Base-by-base conservation (phyloP, 2,113 vertebrate genomes). In the Eubucco bourcierii region DNA sequence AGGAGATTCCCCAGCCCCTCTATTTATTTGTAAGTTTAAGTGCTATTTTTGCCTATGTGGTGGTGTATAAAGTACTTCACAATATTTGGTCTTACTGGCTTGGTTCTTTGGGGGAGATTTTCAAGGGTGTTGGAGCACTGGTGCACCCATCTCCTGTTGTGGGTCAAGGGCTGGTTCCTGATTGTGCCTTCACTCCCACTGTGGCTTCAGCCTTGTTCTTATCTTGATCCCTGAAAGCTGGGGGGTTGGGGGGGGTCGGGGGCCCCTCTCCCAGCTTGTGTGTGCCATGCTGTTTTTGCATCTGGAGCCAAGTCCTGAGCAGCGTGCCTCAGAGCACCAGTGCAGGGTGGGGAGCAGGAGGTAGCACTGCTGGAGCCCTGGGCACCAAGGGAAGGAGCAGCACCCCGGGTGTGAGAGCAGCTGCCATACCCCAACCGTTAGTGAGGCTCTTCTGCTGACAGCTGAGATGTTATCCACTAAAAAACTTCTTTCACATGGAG, bases 11-110 rank as follows among this genome's bases (percentile, higher is more conserved):
- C 84, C 33, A 14, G 67, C 59, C 90, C 88, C 79, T 85, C 52
- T 92, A 89, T 95, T 96, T 96, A 96, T 96, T 95, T 95, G 93
- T 94, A 96, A 77, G 89, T 92, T 94, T 87, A 95, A 94, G 67
- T 93, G 91, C 87, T 95, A 64, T 90, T 94, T 92, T 94, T 93
- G 77, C 90, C 91, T 81, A 1, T 71, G 84, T 94, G 87, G 47
- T 92, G 84, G 78, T 92, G 76, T 93, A 66, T 90, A 80, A 91
- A 88, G 87, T 88, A 44, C 52, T 91, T 94, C 50, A 56, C 5
- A 1, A 21, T 70, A 27, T 72, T 74, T 87, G 93, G 79, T 84
- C 80, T 86, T 84, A n/a, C 65, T 73, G 87, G 77, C 59, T 84
- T 73, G 16, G 61, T 74, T 93, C 64, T 90, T 46, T 10, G 71